A percentile compares a stretch with the other conserved stretches of the same genome.
Conservation (phyloP, 2,888 invertebrate genomes). For the Trachelus troglodyta region DNA sequence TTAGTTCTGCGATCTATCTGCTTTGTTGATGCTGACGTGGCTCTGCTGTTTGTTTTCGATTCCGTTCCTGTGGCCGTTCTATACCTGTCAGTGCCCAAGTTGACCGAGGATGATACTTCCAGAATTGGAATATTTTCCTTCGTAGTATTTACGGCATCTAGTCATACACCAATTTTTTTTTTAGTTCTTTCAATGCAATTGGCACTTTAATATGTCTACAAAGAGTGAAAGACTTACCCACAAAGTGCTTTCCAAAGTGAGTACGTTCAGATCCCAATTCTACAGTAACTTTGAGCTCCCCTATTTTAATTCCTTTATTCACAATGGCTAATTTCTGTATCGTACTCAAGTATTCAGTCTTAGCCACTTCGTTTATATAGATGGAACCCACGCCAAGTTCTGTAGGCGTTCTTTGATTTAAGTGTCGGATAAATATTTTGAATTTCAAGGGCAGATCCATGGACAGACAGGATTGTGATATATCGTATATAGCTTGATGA, state of each 20-base stretch:
- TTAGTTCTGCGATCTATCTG: conserved; percentile 32
- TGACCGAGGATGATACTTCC: conserved; percentile 30
- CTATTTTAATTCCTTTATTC: conserved; percentile 66
- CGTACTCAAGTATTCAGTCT: conserved; percentile 57
- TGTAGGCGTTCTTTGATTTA: conserved; percentile 64
- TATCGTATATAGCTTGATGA: conserved; percentile 65
- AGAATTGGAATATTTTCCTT: conserved; percentile 56
- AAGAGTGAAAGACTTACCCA: conserved; percentile 54
- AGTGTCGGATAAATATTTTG: conserved; percentile 65
- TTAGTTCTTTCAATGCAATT: not conserved
- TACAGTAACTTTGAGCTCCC: conserved; percentile 65
- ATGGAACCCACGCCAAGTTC: conserved; percentile 66
- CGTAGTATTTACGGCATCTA: conserved; percentile 49
- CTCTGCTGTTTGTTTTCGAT: conserved; percentile 41
- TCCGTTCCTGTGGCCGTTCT: conserved; percentile 47
- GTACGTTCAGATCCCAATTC: conserved; percentile 68
- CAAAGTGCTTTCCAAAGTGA: conserved; percentile 68
- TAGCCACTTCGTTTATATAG: conserved; percentile 58
- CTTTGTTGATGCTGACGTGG: conserved; percentile 38
- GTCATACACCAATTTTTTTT: not conserved
- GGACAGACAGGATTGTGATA: conserved; percentile 56
- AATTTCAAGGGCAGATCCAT: conserved; percentile 61
- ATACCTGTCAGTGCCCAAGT: conserved; percentile 30
- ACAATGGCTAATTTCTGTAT: conserved; percentile 63
- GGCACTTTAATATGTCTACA: not conserved